Base-by-base conservation (phyloP, 2,888 invertebrate species). In the Thelaira solivaga region DNA sequence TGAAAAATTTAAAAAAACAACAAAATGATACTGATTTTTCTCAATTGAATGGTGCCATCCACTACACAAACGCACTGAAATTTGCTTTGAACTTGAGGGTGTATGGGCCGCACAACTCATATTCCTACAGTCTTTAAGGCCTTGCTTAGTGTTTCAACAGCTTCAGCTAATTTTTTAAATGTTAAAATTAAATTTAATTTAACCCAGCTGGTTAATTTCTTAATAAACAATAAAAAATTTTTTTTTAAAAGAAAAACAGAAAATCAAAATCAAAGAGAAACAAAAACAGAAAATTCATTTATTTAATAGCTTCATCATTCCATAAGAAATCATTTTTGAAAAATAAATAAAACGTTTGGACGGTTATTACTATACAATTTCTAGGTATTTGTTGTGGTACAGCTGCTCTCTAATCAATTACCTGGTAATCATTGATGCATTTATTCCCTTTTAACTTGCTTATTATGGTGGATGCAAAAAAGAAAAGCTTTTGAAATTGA, bases 341-440 rank as follows among this genome's bases (percentile, higher is more conserved):
- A 47, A 47, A 26, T 26, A 68, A 57, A 59, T 41, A 16, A 67
- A 49, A 59, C 16, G n/a, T 36, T 26, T 26, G n/a, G n/a, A 59
- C 49, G 47, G 24, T 29, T 29, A 7, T 36, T 69, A 7, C 8
- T 36, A 41, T 36, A 43, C 57, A 51, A 67, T 74, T 74, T 57
- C 59, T 51, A 59, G 59, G 73, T 59, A 75, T 73, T 55, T 64
- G 31, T 36, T 36, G 2, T 8, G 1, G 6, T 1, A 13, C 16
- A n/a, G 2, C 10, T 29, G 5, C 1, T 26, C 53, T 51, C n/a
- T 51, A 68, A 72, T 77, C 72, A 76, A 62, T 62, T 68, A 53
- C 31, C 49, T 62, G 34, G 61, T 49, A 75, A 73, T 72, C 77
- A 64, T 41, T 77, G 57, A 77, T 57, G 72, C 77, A 72, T 57